These are phyloP conservation scores for Habrosyne pyritoides DNA, from an alignment of 2,888 invertebrate species.

Conservation along the genomic window DNA sequence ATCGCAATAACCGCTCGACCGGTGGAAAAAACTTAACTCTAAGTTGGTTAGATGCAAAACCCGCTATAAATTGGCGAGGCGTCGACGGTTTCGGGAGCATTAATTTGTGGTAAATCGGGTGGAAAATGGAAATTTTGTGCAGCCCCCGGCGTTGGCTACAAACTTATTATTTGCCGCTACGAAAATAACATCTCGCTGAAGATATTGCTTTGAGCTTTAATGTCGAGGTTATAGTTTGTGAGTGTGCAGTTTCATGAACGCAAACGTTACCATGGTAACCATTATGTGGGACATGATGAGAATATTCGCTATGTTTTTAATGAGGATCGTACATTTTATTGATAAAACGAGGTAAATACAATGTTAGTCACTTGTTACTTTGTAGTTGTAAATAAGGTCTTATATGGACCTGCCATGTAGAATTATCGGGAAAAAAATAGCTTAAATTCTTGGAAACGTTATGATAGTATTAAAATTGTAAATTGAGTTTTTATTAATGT, in stretches of 20 bases:
- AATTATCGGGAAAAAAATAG: too few relatives aligned
- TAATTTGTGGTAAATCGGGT: slow-evolving; percentile 81
- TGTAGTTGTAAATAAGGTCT: too few relatives aligned
- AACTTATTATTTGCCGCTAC: slow-evolving; percentile 44
- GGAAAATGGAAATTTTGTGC: slow-evolving; percentile 83
- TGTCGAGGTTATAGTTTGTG: slow-evolving; percentile 30
- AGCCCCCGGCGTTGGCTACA: slow-evolving; percentile 65
- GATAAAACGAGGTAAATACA: slow-evolving; percentile 20
- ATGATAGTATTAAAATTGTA: too few relatives aligned
- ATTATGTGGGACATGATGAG: slow-evolving; percentile 59
- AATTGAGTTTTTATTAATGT: too few relatives aligned
- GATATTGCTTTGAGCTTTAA: background rate
- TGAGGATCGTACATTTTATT: slow-evolving; percentile 48
- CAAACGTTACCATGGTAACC: slow-evolving; percentile 12
- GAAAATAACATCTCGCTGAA: slow-evolving; percentile 18
- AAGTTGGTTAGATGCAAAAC: slow-evolving; percentile 70
- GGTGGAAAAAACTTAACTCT: slow-evolving; percentile 39
- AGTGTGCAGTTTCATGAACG: background rate
- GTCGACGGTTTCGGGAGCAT: slow-evolving; percentile 75
- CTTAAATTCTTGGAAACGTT: too few relatives aligned
- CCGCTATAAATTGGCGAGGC: slow-evolving; percentile 73
- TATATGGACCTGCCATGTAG: too few relatives aligned
- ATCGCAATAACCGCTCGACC: slow-evolving; percentile 51
- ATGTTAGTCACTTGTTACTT: background rate
- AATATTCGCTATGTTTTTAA: slow-evolving; percentile 64